phyloP scores from a whole-genome alignment of 2,113 vertebrate genomes.

The Lanius ludovicianus region DNA sequence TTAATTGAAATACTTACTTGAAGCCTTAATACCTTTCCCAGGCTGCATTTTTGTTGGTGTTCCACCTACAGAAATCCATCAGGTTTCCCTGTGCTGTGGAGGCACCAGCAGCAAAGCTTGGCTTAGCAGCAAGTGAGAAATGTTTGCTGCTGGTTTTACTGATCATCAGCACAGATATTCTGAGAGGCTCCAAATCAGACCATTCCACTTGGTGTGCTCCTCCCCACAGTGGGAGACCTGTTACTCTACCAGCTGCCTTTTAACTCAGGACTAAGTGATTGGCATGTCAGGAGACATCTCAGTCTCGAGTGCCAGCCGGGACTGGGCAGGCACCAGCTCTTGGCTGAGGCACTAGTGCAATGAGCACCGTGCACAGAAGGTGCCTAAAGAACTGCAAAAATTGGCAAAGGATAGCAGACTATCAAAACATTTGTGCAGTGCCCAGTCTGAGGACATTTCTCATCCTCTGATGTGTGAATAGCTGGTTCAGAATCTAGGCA shows the following conservation, averaged over 20 bases:
- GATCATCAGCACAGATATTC: fast-evolving
- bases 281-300: not conserved
- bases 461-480: not conserved
- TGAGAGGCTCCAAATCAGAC: not conserved
- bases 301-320: not conserved
- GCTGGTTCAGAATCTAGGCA: not conserved
- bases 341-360: not conserved
- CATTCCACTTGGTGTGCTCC: not conserved
- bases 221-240: not conserved
- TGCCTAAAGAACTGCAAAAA: not conserved
- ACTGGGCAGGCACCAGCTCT: not conserved
- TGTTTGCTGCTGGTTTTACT: not conserved
- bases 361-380: not conserved
- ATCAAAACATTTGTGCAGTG: not conserved
- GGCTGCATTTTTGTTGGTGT: not conserved
- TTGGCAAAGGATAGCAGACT: not conserved
- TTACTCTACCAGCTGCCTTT: not conserved
- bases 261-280: not conserved
- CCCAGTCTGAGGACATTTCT: not conserved
- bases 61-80: not conserved
- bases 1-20: conserved; percentile 25
- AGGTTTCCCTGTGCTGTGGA: not conserved
- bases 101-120: not conserved
- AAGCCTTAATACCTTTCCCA: not conserved
- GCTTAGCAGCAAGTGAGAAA: not conserved